Conservation (phyloP, 2,113 vertebrate species). For the Lampris megalopsis region DNA sequence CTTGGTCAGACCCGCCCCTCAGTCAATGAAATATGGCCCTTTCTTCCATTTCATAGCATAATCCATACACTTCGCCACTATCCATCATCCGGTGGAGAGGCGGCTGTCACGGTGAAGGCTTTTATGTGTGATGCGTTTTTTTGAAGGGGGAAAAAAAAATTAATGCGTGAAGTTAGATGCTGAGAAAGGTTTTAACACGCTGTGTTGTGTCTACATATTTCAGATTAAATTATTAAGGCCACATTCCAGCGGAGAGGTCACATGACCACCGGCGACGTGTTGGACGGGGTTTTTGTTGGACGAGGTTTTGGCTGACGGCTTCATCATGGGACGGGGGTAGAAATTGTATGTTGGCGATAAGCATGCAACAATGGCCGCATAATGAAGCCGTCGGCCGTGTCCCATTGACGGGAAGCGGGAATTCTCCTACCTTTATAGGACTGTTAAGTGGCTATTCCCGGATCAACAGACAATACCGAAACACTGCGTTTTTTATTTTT, state of each 20-base stretch:
- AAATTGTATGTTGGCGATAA: conserved; percentile 29
- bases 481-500: conserved; percentile 34
- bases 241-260: conserved; percentile 27
- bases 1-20: conserved; percentile 83
- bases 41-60: conserved; percentile 70
- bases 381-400: conserved; percentile 35
- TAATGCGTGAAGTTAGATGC: conserved; percentile 51
- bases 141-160: conserved; percentile 14
- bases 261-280: conserved; percentile 47
- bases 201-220: conserved; percentile 49
- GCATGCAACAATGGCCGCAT: conserved; percentile 48
- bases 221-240: conserved; percentile 52
- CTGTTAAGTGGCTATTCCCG: conserved; percentile 43
- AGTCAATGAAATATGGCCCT: conserved; percentile 69
- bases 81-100: conserved; percentile 78
- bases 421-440: conserved; percentile 45
- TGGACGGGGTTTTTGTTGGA: not conserved
- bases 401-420: conserved; percentile 27
- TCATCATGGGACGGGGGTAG: conserved; percentile 54
- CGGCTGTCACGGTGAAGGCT: conserved; percentile 53
- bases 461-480: conserved; percentile 12
- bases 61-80: conserved; percentile 67
- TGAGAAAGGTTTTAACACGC: conserved; percentile 40
- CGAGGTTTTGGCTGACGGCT: conserved; percentile 36
- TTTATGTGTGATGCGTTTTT: conserved; percentile 65